Conservation (phyloP, 2,888 invertebrate species). For the Allophyes oxyacanthae region DNA sequence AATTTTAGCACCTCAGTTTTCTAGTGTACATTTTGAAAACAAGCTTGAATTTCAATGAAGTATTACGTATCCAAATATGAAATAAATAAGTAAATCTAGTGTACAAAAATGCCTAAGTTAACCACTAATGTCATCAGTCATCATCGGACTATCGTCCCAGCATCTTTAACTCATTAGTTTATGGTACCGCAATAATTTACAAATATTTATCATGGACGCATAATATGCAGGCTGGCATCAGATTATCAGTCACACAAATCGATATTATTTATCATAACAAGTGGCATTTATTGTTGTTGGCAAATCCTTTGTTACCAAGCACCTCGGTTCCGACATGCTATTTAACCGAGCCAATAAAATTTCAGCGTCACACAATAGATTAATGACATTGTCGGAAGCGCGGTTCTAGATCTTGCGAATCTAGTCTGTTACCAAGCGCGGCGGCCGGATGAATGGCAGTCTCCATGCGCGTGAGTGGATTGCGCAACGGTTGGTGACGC, state of each 20-base stretch:
- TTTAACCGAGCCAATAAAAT: conserved; percentile 56
- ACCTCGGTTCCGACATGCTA: conserved; percentile 45
- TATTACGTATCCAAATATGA: too few relatives aligned
- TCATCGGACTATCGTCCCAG: conserved; percentile 4
- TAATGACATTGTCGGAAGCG: conserved; percentile 63
- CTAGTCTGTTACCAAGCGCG: conserved; percentile 76
- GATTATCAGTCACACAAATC: conserved; percentile 41
- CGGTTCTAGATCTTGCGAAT: conserved; percentile 59
- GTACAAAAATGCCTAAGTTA: too few relatives aligned
- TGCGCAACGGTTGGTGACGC: conserved; percentile 80
- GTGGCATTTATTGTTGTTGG: conserved; percentile 45
- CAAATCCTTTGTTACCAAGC: conserved; percentile 50
- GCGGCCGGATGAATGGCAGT: conserved; percentile 82
- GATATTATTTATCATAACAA: conserved; percentile 43
- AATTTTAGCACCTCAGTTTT: not conserved
- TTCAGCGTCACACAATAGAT: conserved; percentile 58
- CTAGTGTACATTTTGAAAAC: conserved; percentile 1
- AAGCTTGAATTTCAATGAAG: conserved; percentile 1
- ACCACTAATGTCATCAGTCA: too few relatives aligned
- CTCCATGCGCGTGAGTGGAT: conserved; percentile 80
- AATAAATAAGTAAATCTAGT: too few relatives aligned
- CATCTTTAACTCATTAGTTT: conserved; percentile 16
- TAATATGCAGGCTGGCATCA: conserved; percentile 8
- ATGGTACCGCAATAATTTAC: conserved; percentile 9
- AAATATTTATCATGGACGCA: conserved; percentile 27